Conservation (phyloP, 2,888 invertebrate genomes). For the Heliconius charithonia region DNA sequence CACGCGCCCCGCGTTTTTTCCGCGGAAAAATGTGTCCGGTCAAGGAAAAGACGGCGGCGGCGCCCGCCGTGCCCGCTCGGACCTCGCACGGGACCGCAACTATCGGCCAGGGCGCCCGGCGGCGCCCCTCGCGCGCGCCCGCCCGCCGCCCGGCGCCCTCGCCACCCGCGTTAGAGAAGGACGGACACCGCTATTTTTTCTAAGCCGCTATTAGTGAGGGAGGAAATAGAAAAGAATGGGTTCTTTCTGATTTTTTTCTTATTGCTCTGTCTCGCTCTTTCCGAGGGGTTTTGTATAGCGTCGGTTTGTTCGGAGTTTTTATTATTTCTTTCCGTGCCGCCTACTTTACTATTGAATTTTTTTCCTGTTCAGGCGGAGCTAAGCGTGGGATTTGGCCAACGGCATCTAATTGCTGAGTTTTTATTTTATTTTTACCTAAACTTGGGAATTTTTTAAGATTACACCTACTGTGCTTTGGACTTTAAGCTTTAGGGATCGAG, state of each 20-base stretch:
- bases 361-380: slow-evolving; percentile 78
- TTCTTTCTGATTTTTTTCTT: slow-evolving; percentile 83
- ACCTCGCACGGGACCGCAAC: slow-evolving; percentile 78
- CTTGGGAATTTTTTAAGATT: slow-evolving; percentile 32
- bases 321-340: slow-evolving; percentile 78
- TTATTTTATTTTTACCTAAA: slow-evolving; percentile 57
- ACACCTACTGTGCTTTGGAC: slow-evolving; percentile 3
- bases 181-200: slow-evolving; percentile 79
- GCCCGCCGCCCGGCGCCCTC: slow-evolving; percentile 67
- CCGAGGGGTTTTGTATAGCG: slow-evolving; percentile 54
- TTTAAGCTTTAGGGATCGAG: neutral
- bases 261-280: slow-evolving; percentile 72
- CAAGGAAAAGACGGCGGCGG: slow-evolving; percentile 79
- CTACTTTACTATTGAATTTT: slow-evolving; percentile 76
- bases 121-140: slow-evolving; percentile 72
- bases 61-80: slow-evolving; percentile 65
- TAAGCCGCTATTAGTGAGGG: slow-evolving; percentile 81
- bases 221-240: slow-evolving; percentile 83
- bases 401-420: slow-evolving; percentile 66
- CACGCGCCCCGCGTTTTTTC: slow-evolving; percentile 82
- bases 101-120: slow-evolving; percentile 76
- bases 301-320: slow-evolving; percentile 68
- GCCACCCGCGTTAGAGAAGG: slow-evolving; percentile 74
- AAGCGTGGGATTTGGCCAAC: slow-evolving; percentile 76
- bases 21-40: slow-evolving; percentile 83